phyloP scores from a whole-genome alignment of 2,113 vertebrate genomes.

The Xiphias gladius region DNA sequence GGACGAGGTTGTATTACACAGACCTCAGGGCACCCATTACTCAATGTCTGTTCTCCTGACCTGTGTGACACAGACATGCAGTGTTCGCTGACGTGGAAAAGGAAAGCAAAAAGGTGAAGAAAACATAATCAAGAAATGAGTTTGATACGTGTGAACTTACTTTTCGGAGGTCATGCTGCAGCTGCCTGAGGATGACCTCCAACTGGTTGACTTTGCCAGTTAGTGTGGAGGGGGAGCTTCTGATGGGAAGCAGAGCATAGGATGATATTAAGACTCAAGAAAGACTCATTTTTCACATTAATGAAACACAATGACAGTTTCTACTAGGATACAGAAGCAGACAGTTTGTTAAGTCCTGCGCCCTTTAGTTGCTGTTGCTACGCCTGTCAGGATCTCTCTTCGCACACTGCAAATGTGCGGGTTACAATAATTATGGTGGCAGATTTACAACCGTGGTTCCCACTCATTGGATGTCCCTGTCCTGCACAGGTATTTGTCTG shows the following conservation, averaged over 20 bases:
- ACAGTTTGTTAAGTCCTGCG: too few species aligned
- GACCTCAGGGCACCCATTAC: slow-evolving; percentile 62
- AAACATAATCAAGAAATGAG: neutral
- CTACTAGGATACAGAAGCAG: neutral
- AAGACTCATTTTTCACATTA: neutral
- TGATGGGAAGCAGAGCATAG: slow-evolving; percentile 48
- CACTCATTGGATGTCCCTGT: neutral
- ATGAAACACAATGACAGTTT: neutral
- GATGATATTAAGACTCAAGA: neutral
- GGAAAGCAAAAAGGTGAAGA: slow-evolving; percentile 15
- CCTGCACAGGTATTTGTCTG: neutral
- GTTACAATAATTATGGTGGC: neutral
- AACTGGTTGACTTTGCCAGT: slow-evolving; percentile 98
- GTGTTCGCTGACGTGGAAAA: slow-evolving; percentile 21
- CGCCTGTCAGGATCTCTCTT: neutral
- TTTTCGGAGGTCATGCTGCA: slow-evolving; percentile 96
- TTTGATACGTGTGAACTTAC: slow-evolving; percentile 70
- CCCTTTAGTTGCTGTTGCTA: neutral
- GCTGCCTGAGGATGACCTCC: slow-evolving; percentile 94
- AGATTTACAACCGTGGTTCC: neutral
- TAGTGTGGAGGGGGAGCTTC: slow-evolving; percentile 87
- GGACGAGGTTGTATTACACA: slow-evolving; percentile 67
- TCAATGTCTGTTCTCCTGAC: slow-evolving; percentile 48
- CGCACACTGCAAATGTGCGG: neutral
- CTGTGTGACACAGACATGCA: slow-evolving; percentile 41